A percentile compares a stretch with the other conserved stretches of the same genome.
Evolutionary conservation across 2,113 vertebrate species (phyloP).

Genomic region (Pterophyllum scalare): DNA sequence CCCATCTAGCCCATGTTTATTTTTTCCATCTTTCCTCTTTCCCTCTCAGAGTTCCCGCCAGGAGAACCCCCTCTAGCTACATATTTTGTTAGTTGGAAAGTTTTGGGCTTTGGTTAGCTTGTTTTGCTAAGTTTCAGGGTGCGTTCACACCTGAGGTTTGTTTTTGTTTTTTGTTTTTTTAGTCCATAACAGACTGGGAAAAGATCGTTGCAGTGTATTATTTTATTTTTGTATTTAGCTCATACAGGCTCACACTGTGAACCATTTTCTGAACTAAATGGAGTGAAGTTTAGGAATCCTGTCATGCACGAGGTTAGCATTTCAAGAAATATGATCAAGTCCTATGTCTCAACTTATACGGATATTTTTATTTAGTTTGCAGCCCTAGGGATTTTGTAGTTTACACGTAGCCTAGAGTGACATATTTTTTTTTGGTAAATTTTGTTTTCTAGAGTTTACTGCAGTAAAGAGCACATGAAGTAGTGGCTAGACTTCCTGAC

Average conservation of each 20-base stretch:
- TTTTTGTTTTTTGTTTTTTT: constrained; percentile 48
- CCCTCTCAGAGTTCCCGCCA: background rate
- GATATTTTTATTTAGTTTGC: background rate
- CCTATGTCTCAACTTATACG: background rate
- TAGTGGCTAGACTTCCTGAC: background rate
- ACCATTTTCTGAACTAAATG: background rate
- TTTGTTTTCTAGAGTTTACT: background rate
- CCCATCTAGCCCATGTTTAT: background rate
- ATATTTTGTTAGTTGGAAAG: constrained; percentile 18
- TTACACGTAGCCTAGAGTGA: background rate
- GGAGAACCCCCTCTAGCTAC: constrained; percentile 3
- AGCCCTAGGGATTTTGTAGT: background rate
- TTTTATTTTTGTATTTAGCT: background rate
- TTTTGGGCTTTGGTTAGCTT: constrained; percentile 29
- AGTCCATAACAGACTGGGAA: background rate
- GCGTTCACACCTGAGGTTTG: constrained; percentile 33
- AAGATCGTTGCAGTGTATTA: background rate
- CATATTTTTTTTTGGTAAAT: background rate
- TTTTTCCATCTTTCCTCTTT: background rate
- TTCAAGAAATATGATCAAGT: background rate
- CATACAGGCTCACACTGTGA: background rate
- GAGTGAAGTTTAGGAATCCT: background rate
- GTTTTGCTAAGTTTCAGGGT: constrained; percentile 27
- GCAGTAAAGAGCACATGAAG: background rate
- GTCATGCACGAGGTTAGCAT: background rate